These are phyloP conservation scores for Pelagia noctiluca DNA, from an alignment of 30 jellyfish, hydroid and myxozoan species.

Conservation along the genomic window DNA sequence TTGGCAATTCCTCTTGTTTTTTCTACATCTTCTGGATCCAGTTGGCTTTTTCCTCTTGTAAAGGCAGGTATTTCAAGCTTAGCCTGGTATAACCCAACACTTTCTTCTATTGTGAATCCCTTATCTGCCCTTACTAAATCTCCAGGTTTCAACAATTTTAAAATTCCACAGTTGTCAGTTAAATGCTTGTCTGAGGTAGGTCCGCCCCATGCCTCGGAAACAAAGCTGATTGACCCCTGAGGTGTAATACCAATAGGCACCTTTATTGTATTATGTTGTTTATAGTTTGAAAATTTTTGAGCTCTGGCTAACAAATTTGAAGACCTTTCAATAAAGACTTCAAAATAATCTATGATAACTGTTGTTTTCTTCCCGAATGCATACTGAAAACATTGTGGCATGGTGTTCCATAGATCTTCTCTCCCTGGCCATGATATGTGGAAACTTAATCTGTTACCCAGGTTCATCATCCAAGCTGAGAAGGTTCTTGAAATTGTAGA, in stretches of 20 bases:
- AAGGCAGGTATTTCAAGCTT: constrained; percentile 65
- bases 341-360: constrained; percentile 54
- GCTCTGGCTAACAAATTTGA: constrained; percentile 58
- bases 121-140: too few species aligned
- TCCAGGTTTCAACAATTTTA: too few species aligned
- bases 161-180: constrained; percentile 53
- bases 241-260: too few species aligned
- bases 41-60: constrained; percentile 54
- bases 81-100: constrained; percentile 55
- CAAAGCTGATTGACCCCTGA: constrained; percentile 60
- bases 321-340: constrained; percentile 58
- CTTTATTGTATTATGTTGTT: constrained; percentile 39
- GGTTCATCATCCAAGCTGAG: constrained; percentile 44
- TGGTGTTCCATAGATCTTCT: constrained; percentile 52
- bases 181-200: constrained; percentile 66
- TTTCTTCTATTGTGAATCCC: too few species aligned
- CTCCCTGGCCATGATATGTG: constrained; percentile 46
- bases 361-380: constrained; percentile 46
- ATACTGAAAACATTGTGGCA: constrained; percentile 63
- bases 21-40: constrained; percentile 45
- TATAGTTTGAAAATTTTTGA: constrained; percentile 46
- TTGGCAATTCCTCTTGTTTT: constrained; percentile 67
- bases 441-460: constrained; percentile 32
- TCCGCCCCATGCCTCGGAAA: constrained; percentile 68
- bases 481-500: constrained; percentile 52